These are phyloP conservation scores for Sinohyriopsis cumingii DNA, from an alignment of 2,888 invertebrate genomes.

Conservation along the genomic window DNA sequence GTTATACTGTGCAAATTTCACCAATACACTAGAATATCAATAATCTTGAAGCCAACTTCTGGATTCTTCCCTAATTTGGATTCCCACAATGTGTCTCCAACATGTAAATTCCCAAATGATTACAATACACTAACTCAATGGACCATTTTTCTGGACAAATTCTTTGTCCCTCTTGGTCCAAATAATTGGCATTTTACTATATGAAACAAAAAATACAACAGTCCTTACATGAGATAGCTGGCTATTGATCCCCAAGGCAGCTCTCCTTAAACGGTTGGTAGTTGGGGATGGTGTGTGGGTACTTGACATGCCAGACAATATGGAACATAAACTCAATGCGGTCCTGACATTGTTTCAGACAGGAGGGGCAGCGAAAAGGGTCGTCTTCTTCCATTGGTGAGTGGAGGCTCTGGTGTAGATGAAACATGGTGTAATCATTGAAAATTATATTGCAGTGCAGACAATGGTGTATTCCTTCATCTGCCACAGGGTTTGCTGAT, in stretches of 20 bases:
- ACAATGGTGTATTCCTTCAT: constrained; percentile 64
- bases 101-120: too few species aligned
- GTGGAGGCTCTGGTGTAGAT: constrained; percentile 64
- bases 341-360: constrained; percentile 63
- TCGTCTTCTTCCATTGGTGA: constrained; percentile 57
- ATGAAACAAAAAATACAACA: too few species aligned
- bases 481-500: constrained; percentile 55
- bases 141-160: too few species aligned
- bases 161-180: too few species aligned
- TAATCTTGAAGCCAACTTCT: too few species aligned
- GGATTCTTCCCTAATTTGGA: too few species aligned
- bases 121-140: too few species aligned
- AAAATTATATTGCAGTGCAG: constrained; percentile 64
- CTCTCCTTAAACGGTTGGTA: constrained; percentile 63
- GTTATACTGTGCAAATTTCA: too few species aligned
- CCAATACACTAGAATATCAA: too few species aligned
- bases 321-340: constrained; percentile 67
- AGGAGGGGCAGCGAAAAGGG: constrained; percentile 63
- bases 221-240: too few species aligned
- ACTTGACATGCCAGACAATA: constrained; percentile 66
- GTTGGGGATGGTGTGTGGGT: constrained; percentile 65
- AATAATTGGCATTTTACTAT: too few species aligned
- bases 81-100: too few species aligned
- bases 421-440: constrained; percentile 65
- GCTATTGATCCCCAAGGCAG: constrained; percentile 28